phyloP scores from a whole-genome alignment of 2,113 vertebrate species.

The Vidua chalybeata region DNA sequence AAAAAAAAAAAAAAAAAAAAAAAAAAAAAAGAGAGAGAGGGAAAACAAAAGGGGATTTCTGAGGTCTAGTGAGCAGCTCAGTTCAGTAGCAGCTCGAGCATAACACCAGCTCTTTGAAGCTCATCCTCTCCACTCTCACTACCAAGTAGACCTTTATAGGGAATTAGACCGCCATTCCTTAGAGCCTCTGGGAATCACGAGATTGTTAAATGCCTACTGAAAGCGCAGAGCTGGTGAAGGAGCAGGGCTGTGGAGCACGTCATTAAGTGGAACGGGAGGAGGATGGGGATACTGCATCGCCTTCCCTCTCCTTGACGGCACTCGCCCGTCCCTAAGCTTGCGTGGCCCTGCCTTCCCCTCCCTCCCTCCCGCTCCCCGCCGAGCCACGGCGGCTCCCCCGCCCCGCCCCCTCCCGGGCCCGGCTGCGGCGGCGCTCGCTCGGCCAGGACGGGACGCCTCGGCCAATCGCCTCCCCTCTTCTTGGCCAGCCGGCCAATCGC shows the following conservation, averaged over 20 bases:
- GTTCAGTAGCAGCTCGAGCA: not conserved
- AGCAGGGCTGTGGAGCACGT: accelerated
- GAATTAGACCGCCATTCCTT: accelerated
- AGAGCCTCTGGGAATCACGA: accelerated
- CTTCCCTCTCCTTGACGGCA: accelerated
- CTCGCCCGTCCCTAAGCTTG: accelerated
- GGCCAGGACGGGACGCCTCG: accelerated
- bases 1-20: not conserved
- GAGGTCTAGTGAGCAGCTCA: not conserved
- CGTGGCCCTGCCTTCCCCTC: accelerated
- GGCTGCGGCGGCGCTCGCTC: accelerated
- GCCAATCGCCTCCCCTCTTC: constrained; percentile 31
- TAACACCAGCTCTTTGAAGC: accelerated
- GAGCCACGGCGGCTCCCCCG: not conserved
- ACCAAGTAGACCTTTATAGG: not conserved
- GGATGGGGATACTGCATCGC: accelerated
- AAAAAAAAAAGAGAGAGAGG: not conserved
- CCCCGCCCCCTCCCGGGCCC: accelerated
- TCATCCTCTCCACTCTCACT: accelerated
- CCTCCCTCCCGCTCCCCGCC: not conserved
- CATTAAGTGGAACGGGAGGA: accelerated
- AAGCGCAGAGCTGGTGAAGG: not conserved
- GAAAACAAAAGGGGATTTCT: not conserved
- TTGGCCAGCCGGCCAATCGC: constrained; percentile 16
- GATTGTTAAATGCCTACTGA: too few relatives aligned